phyloP scores from a whole-genome alignment of 1,140 invertebrate species.

The Ectropis grisescens region DNA sequence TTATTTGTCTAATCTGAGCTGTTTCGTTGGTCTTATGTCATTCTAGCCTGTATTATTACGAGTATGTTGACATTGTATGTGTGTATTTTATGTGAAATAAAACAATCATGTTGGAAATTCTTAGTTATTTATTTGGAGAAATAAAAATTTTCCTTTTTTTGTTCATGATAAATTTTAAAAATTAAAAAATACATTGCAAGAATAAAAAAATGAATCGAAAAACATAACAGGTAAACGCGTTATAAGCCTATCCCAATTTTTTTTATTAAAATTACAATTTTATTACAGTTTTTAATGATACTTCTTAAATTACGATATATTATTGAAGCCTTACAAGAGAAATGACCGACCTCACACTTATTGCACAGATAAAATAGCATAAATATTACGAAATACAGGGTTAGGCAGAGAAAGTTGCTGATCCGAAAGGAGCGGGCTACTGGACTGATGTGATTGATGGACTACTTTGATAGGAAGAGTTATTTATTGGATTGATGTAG shows the following conservation, averaged over 20 bases:
- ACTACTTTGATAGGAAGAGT: too few species aligned
- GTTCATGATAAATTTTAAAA: conserved; percentile 25
- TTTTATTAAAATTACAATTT: conserved; percentile 54
- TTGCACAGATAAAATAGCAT: conserved; percentile 59
- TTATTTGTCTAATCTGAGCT: too few species aligned
- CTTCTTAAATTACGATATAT: conserved; percentile 48
- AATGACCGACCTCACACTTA: conserved; percentile 48
- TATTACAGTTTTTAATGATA: conserved; percentile 53
- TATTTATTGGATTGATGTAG: too few species aligned
- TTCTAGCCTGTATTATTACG: too few species aligned
- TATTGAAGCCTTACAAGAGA: conserved; percentile 52
- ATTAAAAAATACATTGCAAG: conserved; percentile 26
- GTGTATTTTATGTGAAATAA: too few species aligned
- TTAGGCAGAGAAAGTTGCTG: too few species aligned
- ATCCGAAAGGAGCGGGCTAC: too few species aligned
- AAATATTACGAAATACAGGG: conserved; percentile 48
- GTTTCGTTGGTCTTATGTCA: too few species aligned
- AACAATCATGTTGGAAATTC: conserved; percentile 41
- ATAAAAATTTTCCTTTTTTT: conserved; percentile 44
- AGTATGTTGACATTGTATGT: too few species aligned
- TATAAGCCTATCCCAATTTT: conserved; percentile 51
- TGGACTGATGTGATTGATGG: too few species aligned
- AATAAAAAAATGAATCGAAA: conserved; percentile 24
- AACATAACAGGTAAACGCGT: conserved; percentile 52
- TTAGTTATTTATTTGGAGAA: conserved; percentile 64